phyloP scores from a whole-genome alignment of 2,888 invertebrate species.

The Strigamia crassipes region DNA sequence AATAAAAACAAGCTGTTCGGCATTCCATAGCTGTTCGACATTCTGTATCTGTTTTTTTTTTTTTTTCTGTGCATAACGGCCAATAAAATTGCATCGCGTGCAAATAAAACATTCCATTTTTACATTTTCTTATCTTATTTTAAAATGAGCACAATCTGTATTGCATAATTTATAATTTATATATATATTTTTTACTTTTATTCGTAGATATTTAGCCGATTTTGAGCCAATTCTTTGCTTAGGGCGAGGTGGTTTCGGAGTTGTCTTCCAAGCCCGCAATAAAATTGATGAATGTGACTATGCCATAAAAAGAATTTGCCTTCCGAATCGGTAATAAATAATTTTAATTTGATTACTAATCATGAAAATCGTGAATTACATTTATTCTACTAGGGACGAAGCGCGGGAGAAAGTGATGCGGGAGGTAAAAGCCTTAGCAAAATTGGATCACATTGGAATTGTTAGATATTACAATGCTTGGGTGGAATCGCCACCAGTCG shows the following conservation, averaged over 20 bases:
- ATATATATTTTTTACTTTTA: not conserved
- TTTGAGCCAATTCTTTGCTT: constrained; percentile 80
- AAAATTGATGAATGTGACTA: constrained; percentile 92
- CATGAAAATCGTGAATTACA: not conserved
- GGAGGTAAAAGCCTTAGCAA: constrained; percentile 92
- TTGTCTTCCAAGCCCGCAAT: constrained; percentile 93
- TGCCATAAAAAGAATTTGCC: constrained; percentile 89
- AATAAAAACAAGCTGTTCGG: too few relatives aligned
- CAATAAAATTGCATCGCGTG: too few relatives aligned
- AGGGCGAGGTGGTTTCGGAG: constrained; percentile 92
- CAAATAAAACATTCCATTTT: too few relatives aligned
- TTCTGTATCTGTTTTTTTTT: too few relatives aligned
- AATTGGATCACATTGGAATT: constrained; percentile 91
- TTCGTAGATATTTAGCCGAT: constrained; percentile 77
- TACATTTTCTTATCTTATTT: too few relatives aligned
- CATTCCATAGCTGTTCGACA: too few relatives aligned
- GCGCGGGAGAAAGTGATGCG: constrained; percentile 87
- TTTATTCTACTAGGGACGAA: constrained; percentile 67
- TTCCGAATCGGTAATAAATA: constrained; percentile 69
- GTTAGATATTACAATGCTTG: constrained; percentile 95
- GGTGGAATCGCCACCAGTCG: constrained; percentile 87
- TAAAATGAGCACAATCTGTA: too few relatives aligned
- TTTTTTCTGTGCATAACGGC: too few relatives aligned
- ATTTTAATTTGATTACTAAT: not conserved
- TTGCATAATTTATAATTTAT: not conserved